Percentiles rank a stretch among this genome's conserved stretches.
phyloP scores from a whole-genome alignment of 1,140 invertebrate species.

The Magallana angulata region DNA sequence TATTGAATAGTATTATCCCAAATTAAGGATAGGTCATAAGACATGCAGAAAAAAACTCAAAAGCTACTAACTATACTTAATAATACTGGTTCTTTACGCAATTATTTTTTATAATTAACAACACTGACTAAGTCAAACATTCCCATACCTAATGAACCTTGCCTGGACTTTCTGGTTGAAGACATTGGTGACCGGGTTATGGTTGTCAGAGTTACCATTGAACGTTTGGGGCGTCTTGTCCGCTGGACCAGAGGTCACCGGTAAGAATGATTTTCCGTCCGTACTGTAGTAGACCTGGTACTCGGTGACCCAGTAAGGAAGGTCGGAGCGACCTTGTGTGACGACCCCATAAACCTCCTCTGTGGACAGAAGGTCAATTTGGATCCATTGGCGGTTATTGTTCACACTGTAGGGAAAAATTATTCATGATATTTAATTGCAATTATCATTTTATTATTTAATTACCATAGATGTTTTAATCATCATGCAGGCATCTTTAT shows the following conservation, averaged over 20 bases:
- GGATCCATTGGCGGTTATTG: slow-evolving; percentile 69
- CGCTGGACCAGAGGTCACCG: slow-evolving; percentile 56
- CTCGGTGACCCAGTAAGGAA: slow-evolving; percentile 84
- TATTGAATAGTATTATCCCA: too few relatives aligned
- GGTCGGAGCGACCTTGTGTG: slow-evolving; percentile 82
- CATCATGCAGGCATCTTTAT: too few relatives aligned
- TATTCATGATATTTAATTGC: not conserved
- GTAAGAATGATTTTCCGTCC: slow-evolving; percentile 65
- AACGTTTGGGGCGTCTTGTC: slow-evolving; percentile 62
- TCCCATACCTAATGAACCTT: slow-evolving; percentile 64
- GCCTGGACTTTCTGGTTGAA: slow-evolving; percentile 65
- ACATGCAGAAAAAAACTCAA: too few relatives aligned
- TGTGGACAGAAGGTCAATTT: slow-evolving; percentile 84
- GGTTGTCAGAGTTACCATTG: slow-evolving; percentile 67
- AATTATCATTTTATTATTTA: not conserved
- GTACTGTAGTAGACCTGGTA: slow-evolving; percentile 83
- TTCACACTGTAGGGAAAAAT: slow-evolving; percentile 56
- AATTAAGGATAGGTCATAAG: too few relatives aligned
- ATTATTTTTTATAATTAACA: too few relatives aligned
- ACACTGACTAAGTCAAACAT: too few relatives aligned
- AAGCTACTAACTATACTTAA: too few relatives aligned
- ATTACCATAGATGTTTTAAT: not conserved
- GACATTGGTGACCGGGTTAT: slow-evolving; percentile 64
- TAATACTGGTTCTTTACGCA: too few relatives aligned
- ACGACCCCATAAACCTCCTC: slow-evolving; percentile 88